These are phyloP conservation scores for Margaritifera margaritifera DNA, from an alignment of 2,888 invertebrate species.

Conservation along the genomic window DNA sequence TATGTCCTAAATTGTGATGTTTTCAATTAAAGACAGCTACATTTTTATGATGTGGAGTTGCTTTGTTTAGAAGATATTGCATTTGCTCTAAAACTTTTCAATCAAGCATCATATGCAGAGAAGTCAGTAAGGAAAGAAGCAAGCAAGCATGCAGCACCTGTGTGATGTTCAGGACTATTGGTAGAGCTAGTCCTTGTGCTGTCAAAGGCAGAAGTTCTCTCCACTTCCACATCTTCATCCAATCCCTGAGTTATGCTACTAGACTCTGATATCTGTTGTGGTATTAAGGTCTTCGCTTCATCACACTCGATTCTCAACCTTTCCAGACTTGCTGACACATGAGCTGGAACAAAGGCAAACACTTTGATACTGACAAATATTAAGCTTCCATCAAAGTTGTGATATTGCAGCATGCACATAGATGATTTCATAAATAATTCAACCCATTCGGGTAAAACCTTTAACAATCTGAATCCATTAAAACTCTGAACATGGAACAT, in stretches of 20 bases:
- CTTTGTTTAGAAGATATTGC: conserved; percentile 1
- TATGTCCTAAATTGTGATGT: too few species aligned
- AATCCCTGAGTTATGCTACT: conserved; percentile 38
- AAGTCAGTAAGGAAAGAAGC: conserved; percentile 1
- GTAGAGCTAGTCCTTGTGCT: background rate
- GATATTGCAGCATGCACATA: too few species aligned
- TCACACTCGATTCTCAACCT: conserved; percentile 65
- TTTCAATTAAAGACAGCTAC: too few species aligned
- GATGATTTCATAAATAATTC: too few species aligned
- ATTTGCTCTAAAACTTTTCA: too few species aligned
- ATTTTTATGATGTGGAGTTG: too few species aligned
- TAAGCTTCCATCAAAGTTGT: too few species aligned
- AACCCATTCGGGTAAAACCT: too few species aligned
- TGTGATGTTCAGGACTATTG: background rate
- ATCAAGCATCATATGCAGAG: too few species aligned
- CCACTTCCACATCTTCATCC: conserved; percentile 14
- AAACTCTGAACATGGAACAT: too few species aligned
- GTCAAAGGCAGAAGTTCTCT: background rate
- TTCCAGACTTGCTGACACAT: conserved; percentile 53
- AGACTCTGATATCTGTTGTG: conserved; percentile 48
- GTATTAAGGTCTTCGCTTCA: conserved; percentile 65
- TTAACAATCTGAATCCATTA: too few species aligned
- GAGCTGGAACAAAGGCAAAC: conserved; percentile 25
- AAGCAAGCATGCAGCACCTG: conserved; percentile 6
- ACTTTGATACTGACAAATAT: too few species aligned